Evolutionary conservation across 2,797 vertebrate genomes (phyloP), one percentile per base, ranked within the genome.

Genomic region (Phaenicophaeus curvirostris): DNA sequence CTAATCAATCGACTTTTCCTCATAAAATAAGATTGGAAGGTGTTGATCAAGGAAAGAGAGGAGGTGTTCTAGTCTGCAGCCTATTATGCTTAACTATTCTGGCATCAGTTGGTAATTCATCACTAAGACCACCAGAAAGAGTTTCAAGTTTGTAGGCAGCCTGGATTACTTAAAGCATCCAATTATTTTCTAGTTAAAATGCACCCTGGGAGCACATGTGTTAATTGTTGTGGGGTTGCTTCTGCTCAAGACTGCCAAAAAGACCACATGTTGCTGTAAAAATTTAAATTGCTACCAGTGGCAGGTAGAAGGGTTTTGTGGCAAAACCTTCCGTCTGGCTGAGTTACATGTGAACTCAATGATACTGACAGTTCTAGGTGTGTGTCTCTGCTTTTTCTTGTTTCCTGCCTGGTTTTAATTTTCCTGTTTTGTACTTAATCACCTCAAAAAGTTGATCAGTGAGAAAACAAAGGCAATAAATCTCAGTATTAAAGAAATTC

Each of bases 171-270:
- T 74, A 71, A 50, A 80, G 53, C n/a, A 83, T 85, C 68, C 71
- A 92, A 31, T 91, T 21, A 58, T 82, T 90, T 89, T 54, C 42
- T 67, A 66, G 74, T 96, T 93, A 85, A 95, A 96, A 59, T 68
- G 63, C 63, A 83, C 84, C 66, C 62, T 92, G 75, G 87, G 87
- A 87, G 50, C 78, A 81, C 76, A 86, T 0, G 2, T 92, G 68
- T 86, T 93, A 94, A 93, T 93, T 95, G 66, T 35, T 79, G 57
- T 62, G 37, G 27, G 58, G 94, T 95, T 95, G 69, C 63, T 94
- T 92, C 88, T 90, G 63, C 93, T 93, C 58, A 84, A 50, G 68
- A 35, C n/a, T 76, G 77, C 68, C 65, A 93, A 92, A 85, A 84
- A 80, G 50, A 28, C 18, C 39, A 35, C 61, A 42, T 94, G 67